phyloP scores from a whole-genome alignment of 2,888 invertebrate genomes.

The Andrena dorsata region DNA sequence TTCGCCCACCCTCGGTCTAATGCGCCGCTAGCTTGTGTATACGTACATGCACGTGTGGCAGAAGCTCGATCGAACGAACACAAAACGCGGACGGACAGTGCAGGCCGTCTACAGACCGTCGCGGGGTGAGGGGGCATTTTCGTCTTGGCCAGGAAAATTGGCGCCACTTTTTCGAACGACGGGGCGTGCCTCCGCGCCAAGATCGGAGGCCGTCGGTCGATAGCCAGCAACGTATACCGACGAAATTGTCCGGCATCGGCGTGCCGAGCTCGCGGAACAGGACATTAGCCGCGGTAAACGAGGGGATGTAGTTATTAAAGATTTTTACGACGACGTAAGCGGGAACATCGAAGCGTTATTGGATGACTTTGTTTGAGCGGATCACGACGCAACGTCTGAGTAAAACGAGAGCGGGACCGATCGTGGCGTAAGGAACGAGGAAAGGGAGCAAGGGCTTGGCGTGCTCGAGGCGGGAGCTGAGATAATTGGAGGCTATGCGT shows the following conservation, averaged over 20 bases:
- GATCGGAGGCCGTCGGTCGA: not conserved
- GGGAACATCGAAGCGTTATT: slow-evolving; percentile 8
- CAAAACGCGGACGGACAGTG: slow-evolving; percentile 28
- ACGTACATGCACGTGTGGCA: slow-evolving; percentile 14
- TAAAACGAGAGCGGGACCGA: not conserved
- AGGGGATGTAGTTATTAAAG: slow-evolving; percentile 2
- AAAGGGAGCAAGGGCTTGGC: not conserved
- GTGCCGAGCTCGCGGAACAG: not conserved
- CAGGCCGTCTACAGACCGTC: not conserved
- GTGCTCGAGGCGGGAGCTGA: not conserved
- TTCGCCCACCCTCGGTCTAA: slow-evolving; percentile 60
- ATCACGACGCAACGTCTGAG: not conserved
- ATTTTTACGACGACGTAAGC: not conserved
- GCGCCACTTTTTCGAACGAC: not conserved
- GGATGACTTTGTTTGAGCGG: not conserved
- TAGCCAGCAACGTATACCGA: not conserved
- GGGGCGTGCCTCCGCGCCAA: not conserved
- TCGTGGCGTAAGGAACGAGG: not conserved
- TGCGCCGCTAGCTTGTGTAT: slow-evolving; percentile 24
- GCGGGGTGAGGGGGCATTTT: slow-evolving; percentile 5
- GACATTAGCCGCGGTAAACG: slow-evolving; percentile 6
- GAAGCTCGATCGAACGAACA: slow-evolving; percentile 53
- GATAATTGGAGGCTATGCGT: not conserved
- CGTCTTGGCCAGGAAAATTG: not conserved
- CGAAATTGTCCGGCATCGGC: not conserved